Evolutionary conservation across 2,113 vertebrate species (phyloP), one percentile per base, ranked within the genome.

Genomic region (Nycticorax nycticorax): DNA sequence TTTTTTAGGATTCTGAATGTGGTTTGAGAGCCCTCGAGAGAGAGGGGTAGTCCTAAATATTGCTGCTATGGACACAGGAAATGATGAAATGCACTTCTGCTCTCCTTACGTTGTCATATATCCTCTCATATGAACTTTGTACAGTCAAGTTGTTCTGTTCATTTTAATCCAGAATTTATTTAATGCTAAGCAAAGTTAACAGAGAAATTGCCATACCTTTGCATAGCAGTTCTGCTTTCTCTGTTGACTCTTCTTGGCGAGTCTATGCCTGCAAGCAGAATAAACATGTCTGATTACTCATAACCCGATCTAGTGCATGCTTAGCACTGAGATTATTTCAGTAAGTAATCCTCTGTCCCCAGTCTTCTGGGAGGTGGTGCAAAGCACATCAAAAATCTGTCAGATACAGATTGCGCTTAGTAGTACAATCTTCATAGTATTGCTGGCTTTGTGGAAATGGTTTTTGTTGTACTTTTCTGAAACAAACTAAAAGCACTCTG

Each of bases 281-380:
- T 37, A 30, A 50, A 30, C 2, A 1, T 28, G 41, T 43, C 27
- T 81, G 45, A 12, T n/a, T 59, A 24, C 16, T 81, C 35, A 23
- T 16, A 60, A 18, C 23, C 17, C 16, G 28, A 7, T 5, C 43
- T 32, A 50, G 39, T 0, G 3, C 0, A 0, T 32, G 6, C 43
- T 82, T 55, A 43, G 59, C 37, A 12, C 30, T 11, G 26, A 53
- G 20, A 48, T 85, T 66, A n/a, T 72, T 60, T 62, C 33, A 4
- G 17, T 37, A 28, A 64, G 32, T 43, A 71, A 75, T 68, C 24
- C 33, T 68, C 47, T 74, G 32, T 28, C 41, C 73, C 13, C 41
- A 16, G 67, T 67, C 23, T 76, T 32, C 41, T 45, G 52, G 32
- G 80, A 85, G 50, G 48, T 68, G 41, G 28, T 41, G 41, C n/a